Base-by-base conservation (phyloP, 2,113 vertebrate species). In the Phrynosoma blainvillii region DNA sequence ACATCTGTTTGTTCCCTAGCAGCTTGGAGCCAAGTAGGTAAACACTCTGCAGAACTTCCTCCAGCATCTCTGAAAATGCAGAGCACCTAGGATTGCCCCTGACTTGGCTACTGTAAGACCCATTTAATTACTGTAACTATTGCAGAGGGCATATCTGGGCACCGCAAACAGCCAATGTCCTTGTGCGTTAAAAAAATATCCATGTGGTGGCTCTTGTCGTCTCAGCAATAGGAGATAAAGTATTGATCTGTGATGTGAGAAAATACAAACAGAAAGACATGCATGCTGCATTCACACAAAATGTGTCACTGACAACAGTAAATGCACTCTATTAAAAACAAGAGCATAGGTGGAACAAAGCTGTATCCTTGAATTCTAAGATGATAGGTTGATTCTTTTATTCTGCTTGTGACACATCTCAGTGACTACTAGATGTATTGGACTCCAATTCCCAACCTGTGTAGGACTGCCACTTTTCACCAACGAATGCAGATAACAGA, bases 1-100 rank as follows among this genome's bases (percentile, higher is more conserved):
- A 66, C 87, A 62, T 90, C 87, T 93, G 65, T 81, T 78, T 71
- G 21, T 54, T 83, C 56, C 25, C 32, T 82, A 21, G 68, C 47
- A 0, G 0, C 40, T 80, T 78, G 54, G 85, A 90, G 71, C 89
- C 0, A 13, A 3, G 85, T 75, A 84, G 79, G 86, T 83, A 66
- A 92, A 62, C 86, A 88, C 32, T 0, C 0, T 30, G 84, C 7
- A 1, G 0, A 0, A 42, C 86, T 93, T 84, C 89, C 82, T 90
- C 70, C 83, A 6, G 1, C 47, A 13, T 47, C 73, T 27, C 0
- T 83, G 84, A 88, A 73, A 82, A 82, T 70, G 78, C 79, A 40
- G 84, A 88, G 56, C 83, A 79, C 40, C n/a, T 40, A 42, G 79
- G 66, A 40, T 54, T 68, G 74, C 79, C 59, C 40, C 59, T 62